Base-by-base conservation (phyloP, 2,888 invertebrate species). In the Anaspis maculata region DNA sequence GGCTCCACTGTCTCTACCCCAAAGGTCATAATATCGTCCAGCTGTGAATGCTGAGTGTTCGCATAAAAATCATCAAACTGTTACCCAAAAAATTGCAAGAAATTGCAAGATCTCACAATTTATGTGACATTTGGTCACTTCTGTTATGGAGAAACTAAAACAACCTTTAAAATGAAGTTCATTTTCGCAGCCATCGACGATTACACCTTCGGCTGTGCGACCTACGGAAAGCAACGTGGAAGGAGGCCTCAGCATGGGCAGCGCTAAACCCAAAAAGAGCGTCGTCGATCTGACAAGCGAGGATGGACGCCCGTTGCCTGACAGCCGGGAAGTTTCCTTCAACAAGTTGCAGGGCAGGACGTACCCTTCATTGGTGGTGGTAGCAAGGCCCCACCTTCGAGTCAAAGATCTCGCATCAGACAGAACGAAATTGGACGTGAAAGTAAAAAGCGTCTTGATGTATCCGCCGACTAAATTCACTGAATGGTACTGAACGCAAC, bases 341-440 rank as follows among this genome's bases (percentile, higher is more conserved):
- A 83, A 81, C 55, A 86, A 85, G 59, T 61, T 84, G 33, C 79
- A 79, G 67, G 81, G 86, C 22, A 84, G 87, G 61, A 89, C 88
- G 0, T 89, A 82, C 64, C 89, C 89, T 0, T 89, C 89, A 0
- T 67, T 90, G 29, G 86, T 89, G 15, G 88, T 90, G 0, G 76
- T 83, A 12, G 88, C 88, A 0, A 75, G 86, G 15, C 87, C 88
- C 0, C 81, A 81, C 67, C 71, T 90, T 1, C 76, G 78, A 33
- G 72, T 77, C 0, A 83, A 83, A 57, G 83, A 84, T 41, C 57
- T 67, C 0, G 63, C 71, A 23, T 67, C 71, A 1, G 80, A 81
- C 50, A 71, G 82, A 9, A 67, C 73, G 1, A 67, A 73, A 13
- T 63, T 83, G 3, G 89, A 90, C 66, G 74, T 78, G 22, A 83